Evolutionary conservation across 2,113 vertebrate genomes (phyloP).

Genomic region (Calidris pugnax): DNA sequence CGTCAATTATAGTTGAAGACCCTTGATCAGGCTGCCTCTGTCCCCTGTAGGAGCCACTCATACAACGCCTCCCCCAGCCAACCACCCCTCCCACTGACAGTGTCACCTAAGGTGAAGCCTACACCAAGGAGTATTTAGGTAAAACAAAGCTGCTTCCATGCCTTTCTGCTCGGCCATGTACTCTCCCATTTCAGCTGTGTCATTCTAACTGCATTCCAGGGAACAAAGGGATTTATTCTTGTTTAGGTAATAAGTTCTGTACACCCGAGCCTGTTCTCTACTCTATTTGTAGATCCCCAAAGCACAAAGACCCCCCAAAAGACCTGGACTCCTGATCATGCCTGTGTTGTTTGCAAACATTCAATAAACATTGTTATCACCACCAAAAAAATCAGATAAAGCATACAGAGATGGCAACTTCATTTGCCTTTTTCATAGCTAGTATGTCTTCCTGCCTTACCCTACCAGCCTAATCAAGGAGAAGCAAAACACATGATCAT

Average conservation of each 20-base stretch:
- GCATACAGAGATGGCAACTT: neutral
- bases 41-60: neutral
- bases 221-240: neutral
- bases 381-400: neutral
- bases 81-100: neutral
- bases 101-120: neutral
- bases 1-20: neutral
- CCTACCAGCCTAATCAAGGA: neutral
- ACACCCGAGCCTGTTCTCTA: neutral
- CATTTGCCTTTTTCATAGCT: neutral
- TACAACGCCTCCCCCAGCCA: neutral
- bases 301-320: neutral
- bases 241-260: neutral
- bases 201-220: neutral
- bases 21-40: neutral
- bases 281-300: neutral
- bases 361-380: neutral
- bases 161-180: accelerated
- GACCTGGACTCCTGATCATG: neutral
- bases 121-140: neutral
- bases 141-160: neutral
- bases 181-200: neutral
- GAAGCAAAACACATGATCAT: neutral
- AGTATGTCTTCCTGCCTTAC: neutral
- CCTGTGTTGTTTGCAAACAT: neutral